These are phyloP conservation scores for Zaprionus vittiger DNA, from an alignment of 1,140 invertebrate species.

Conservation along the genomic window DNA sequence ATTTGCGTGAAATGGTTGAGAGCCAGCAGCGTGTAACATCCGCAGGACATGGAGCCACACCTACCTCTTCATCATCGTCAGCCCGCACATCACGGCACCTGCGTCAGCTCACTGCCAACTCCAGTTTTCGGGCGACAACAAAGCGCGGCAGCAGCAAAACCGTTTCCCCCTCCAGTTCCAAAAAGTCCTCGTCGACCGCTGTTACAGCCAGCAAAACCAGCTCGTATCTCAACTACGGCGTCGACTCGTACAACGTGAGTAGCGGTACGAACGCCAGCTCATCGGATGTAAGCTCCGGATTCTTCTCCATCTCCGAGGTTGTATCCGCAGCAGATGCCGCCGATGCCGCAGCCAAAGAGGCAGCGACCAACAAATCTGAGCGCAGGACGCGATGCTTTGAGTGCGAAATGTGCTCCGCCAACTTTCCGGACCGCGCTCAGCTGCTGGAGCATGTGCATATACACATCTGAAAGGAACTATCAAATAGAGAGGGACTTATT, in stretches of 20 bases:
- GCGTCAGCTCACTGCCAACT: conserved; percentile 55
- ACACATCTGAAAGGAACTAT: conserved; percentile 88
- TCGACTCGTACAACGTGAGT: conserved; percentile 63
- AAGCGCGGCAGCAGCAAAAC: conserved; percentile 44
- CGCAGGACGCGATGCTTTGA: conserved; percentile 85
- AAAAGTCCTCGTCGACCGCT: conserved; percentile 34
- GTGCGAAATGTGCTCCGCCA: conserved; percentile 92
- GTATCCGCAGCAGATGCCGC: conserved; percentile 72
- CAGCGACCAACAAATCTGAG: conserved; percentile 52
- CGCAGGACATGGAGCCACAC: conserved; percentile 26
- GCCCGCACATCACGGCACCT: conserved; percentile 65
- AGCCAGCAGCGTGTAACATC: conserved; percentile 54
- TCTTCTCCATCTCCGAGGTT: conserved; percentile 78
- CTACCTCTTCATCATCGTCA: conserved; percentile 43
- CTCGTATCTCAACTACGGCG: conserved; percentile 67
- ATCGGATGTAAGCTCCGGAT: conserved; percentile 67
- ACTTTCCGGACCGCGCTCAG: conserved; percentile 89
- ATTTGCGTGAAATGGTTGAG: conserved; percentile 72
- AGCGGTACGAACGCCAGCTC: conserved; percentile 53
- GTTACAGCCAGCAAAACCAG: conserved; percentile 33
- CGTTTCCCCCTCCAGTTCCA: conserved; percentile 16
- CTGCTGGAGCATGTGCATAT: conserved; percentile 91
- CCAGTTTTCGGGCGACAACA: conserved; percentile 23
- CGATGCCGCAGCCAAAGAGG: conserved; percentile 66
- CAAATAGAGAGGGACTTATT: conserved; percentile 33